These are phyloP conservation scores for Microtus agrestis DNA, from an alignment of 2,797 vertebrate genomes.

Conservation along the genomic window DNA sequence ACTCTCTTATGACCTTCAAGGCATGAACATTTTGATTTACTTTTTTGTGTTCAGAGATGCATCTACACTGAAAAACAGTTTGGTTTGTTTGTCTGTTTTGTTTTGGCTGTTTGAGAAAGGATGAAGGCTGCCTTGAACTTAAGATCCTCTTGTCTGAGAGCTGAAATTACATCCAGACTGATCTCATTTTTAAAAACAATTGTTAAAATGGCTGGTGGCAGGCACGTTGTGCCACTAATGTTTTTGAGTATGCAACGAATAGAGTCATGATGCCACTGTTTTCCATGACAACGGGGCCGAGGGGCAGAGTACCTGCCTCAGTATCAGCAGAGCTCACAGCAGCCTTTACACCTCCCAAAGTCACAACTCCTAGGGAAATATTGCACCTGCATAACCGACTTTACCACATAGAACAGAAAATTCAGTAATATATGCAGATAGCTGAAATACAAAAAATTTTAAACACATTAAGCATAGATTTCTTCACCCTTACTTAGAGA, in stretches of 20 bases:
- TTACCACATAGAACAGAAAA: neutral
- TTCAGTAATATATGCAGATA: neutral
- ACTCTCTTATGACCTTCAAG: neutral
- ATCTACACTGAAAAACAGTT: neutral
- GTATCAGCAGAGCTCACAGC: neutral
- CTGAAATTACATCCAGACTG: neutral
- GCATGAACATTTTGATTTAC: neutral
- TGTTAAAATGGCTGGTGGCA: slow-evolving; percentile 21
- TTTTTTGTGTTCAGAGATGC: neutral
- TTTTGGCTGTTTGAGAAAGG: neutral
- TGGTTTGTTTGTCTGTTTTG: neutral
- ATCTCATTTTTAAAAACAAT: neutral
- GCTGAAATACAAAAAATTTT: neutral
- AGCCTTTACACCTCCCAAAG: neutral
- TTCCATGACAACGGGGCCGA: neutral
- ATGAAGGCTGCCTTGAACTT: neutral
- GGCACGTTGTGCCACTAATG: neutral
- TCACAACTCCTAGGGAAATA: neutral
- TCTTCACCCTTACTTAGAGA: neutral
- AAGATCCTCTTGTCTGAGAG: neutral
- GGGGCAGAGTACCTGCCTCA: neutral
- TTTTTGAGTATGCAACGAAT: neutral
- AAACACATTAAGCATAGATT: neutral
- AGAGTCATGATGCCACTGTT: neutral
- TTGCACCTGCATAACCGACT: neutral